Base-by-base conservation (phyloP, 2,113 vertebrate genomes). In the Centropus bengalensis region DNA sequence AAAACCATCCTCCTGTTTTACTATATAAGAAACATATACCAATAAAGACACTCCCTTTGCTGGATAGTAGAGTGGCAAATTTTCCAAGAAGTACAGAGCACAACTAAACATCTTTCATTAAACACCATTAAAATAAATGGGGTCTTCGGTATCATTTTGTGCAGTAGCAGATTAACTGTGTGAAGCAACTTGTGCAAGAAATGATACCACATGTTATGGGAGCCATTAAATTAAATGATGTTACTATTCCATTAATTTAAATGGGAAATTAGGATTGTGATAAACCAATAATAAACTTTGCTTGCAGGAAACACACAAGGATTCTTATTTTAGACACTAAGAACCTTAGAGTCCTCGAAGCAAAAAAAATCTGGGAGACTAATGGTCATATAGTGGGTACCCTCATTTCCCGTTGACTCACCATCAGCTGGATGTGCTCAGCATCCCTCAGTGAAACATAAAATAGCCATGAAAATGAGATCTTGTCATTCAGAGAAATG, bases 221-320 rank as follows among this genome's bases (percentile, higher is more conserved):
- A 92, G 11, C 27, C 63, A 88, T 84, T 96, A 87, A 91, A 89
- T 67, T 74, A 94, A 96, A 93, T 63, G 59, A 59, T 80, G 51
- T 47, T 73, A 73, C 38, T 80, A 55, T 92, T 89, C 78, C 63
- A 87, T 92, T 92, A 91, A 91, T 92, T 94, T 94, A 84, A 91
- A 92, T 69, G 15, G 86, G 59, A 93, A 93, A 89, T 87, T 80
- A 92, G 8, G 26, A 69, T 54, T 87, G 36, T 28, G 73, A 80
- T 91, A 93, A 84, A 89, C 58, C 36, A 54, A 64, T 64, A 66
- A 67, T 66, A 84, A 55, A 36, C 21, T 54, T 86, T 42, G 44
- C 56, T 89, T 75, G 32, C 44, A 92, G 64, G 49, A 88, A 91
- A 74, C 59, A 95, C 32, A 69, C 16, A 69, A 19, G 22, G 38